A percentile compares a stretch with the other conserved stretches of the same genome.
Conservation (phyloP, 2,113 vertebrate species). For the Donacobius atricapilla region DNA sequence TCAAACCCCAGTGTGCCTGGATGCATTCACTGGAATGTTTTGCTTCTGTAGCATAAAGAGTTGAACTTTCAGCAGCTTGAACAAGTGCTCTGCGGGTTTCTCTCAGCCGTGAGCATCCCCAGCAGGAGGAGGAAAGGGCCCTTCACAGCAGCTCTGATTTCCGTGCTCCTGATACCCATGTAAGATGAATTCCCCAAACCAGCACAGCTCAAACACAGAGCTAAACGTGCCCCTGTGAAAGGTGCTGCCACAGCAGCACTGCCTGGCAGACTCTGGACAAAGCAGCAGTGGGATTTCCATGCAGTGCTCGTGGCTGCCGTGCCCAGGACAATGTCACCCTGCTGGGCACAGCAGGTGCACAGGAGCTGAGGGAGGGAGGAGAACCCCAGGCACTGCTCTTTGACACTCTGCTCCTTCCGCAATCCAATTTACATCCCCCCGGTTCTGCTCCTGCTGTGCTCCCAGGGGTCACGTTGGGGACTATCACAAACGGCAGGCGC, state of each 20-base stretch:
- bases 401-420: not conserved
- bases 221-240: accelerated
- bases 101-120: not conserved
- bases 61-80: not conserved
- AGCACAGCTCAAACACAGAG: not conserved
- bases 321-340: not conserved
- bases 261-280: not conserved
- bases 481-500: not conserved
- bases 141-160: not conserved
- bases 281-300: not conserved
- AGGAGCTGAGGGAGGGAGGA: not conserved
- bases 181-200: not conserved
- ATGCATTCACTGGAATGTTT: not conserved
- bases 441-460: not conserved
- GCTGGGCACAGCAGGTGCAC: not conserved
- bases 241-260: not conserved
- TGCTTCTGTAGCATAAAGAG: not conserved
- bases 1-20: not conserved
- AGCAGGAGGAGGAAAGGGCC: not conserved
- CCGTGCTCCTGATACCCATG: not conserved
- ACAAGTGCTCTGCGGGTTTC: not conserved
- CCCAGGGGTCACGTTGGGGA: not conserved
- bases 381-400: not conserved
- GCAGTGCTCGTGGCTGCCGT: not conserved
- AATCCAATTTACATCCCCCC: not conserved